Conservation (phyloP, 2,113 vertebrate species). For the Hystrix brachyura region DNA sequence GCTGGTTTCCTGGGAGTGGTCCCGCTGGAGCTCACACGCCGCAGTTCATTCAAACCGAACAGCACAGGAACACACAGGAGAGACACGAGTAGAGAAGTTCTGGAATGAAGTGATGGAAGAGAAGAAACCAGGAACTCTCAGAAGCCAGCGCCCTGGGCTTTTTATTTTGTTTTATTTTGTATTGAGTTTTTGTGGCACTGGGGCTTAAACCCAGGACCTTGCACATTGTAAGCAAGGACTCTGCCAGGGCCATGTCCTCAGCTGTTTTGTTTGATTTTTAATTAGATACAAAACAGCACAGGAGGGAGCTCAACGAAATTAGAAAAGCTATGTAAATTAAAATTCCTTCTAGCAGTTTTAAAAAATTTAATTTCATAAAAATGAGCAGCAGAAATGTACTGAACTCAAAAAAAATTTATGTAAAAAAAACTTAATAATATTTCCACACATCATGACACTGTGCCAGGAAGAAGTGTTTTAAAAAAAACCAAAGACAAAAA, state of each 20-base stretch:
- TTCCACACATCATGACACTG: background rate
- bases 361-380: background rate
- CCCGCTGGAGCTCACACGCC: background rate
- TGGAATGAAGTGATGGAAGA: background rate
- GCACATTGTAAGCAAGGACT: background rate
- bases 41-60: background rate
- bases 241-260: background rate
- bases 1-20: background rate
- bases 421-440: background rate
- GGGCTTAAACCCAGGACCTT: background rate
- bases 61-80: background rate
- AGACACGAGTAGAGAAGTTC: background rate
- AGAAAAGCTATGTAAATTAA: background rate
- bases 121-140: background rate
- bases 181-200: background rate
- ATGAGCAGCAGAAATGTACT: background rate
- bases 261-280: background rate
- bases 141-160: background rate
- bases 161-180: background rate
- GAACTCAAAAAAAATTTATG: background rate
- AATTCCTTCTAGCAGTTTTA: background rate
- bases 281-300: background rate
- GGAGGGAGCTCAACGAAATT: background rate
- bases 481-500: background rate
- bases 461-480: background rate